Conservation (phyloP, 2,113 vertebrate species). For the Ondatra zibethicus region DNA sequence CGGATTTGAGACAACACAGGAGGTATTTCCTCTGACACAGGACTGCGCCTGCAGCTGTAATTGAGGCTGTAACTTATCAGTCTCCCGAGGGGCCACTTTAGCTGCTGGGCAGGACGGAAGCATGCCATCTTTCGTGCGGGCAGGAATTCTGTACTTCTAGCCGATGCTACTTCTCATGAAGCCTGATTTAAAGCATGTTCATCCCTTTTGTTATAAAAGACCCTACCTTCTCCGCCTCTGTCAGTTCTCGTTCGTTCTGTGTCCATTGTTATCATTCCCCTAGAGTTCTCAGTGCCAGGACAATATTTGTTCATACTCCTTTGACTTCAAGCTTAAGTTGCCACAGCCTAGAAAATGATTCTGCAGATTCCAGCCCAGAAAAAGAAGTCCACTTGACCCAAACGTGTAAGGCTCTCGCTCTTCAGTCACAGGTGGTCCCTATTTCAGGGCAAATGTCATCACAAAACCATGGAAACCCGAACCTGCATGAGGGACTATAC, state of each 20-base stretch:
- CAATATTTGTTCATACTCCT: background rate
- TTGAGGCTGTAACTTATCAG: background rate
- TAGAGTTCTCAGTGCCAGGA: background rate
- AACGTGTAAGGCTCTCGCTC: background rate
- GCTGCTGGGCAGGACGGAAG: background rate
- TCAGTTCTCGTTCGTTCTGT: background rate
- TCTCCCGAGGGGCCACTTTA: background rate
- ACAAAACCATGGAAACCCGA: conserved; percentile 4
- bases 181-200: conserved; percentile 8
- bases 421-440: background rate
- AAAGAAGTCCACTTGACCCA: background rate
- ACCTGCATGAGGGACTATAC: background rate
- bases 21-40: background rate
- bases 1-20: conserved; percentile 3
- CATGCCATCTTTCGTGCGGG: background rate
- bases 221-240: background rate
- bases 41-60: background rate
- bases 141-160: conserved; percentile 33
- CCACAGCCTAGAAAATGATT: conserved; percentile 31
- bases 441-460: background rate
- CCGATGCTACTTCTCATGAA: conserved; percentile 10
- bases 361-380: background rate
- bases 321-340: conserved; percentile 7
- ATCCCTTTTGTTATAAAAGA: conserved; percentile 30
- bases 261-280: background rate